These are phyloP conservation scores for Osmerus mordax DNA, from an alignment of 2,113 vertebrate species.

Conservation along the genomic window DNA sequence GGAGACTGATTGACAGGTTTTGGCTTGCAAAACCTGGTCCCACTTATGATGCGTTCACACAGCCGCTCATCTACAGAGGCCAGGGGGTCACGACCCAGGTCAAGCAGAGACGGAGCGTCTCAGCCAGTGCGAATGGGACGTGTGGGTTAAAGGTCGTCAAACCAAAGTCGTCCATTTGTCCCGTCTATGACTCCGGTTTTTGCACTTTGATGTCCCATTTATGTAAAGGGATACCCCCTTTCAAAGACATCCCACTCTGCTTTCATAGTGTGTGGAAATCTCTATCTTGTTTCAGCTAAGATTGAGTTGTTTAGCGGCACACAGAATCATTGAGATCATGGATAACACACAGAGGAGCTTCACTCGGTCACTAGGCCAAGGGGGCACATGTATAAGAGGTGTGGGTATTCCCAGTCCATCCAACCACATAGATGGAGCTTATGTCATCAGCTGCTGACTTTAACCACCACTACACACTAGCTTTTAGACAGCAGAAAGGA, in stretches of 20 bases:
- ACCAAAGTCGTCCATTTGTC: conserved; percentile 43
- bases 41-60: conserved; percentile 51
- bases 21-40: conserved; percentile 51
- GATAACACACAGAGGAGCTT: background rate
- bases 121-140: conserved; percentile 14
- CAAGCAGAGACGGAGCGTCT: conserved; percentile 31
- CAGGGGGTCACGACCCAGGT: conserved; percentile 49
- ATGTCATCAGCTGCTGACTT: too few relatives aligned
- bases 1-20: conserved; percentile 52
- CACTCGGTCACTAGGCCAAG: conserved; percentile 35
- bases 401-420: too few relatives aligned
- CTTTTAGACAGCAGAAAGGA: too few relatives aligned
- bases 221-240: background rate
- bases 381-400: background rate
- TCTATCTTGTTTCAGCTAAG: conserved; percentile 9
- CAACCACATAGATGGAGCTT: too few relatives aligned
- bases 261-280: background rate
- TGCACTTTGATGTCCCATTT: conserved; percentile 15
- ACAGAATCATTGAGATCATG: conserved; percentile 33
- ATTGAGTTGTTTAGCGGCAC: conserved; percentile 27
- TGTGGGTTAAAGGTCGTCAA: conserved; percentile 44
- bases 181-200: conserved; percentile 39
- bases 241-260: background rate
- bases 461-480: too few relatives aligned
- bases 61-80: conserved; percentile 27